Evolutionary conservation across 1,140 invertebrate species (phyloP).

Genomic region (Conus ventricosus): DNA sequence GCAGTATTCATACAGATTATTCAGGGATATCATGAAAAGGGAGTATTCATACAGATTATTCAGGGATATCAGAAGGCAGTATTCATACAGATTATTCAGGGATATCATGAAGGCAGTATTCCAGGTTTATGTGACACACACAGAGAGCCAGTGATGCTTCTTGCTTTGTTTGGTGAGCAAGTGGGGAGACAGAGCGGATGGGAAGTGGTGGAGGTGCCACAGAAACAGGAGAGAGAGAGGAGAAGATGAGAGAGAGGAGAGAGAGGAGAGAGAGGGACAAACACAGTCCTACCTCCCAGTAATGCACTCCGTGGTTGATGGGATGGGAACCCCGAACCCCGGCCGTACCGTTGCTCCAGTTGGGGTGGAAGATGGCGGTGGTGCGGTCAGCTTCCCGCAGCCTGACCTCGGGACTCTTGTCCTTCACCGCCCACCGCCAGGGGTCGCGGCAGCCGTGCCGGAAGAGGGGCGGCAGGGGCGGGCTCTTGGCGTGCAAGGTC

Average conservation of each 20-base stretch:
- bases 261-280: not conserved
- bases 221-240: not conserved
- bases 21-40: no score
- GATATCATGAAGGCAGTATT: no score
- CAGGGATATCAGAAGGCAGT: no score
- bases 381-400: conserved; percentile 77
- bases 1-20: no score
- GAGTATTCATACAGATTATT: no score
- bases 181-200: no score
- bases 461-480: conserved; percentile 33
- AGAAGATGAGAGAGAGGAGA: not conserved
- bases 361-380: conserved; percentile 81
- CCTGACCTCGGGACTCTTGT: conserved; percentile 81
- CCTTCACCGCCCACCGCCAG: conserved; percentile 82
- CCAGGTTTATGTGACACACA: no score
- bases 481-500: not conserved
- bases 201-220: not conserved
- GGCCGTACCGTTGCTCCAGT: conserved; percentile 86
- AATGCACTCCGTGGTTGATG: conserved; percentile 81
- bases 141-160: no score
- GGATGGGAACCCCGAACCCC: conserved; percentile 81
- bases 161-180: not conserved
- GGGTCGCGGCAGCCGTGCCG: conserved; percentile 78
- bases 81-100: no score
- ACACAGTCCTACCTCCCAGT: conserved; percentile 78